Evolutionary conservation across 2,888 invertebrate species (phyloP).

Genomic region (Perizoma affinitatum): DNA sequence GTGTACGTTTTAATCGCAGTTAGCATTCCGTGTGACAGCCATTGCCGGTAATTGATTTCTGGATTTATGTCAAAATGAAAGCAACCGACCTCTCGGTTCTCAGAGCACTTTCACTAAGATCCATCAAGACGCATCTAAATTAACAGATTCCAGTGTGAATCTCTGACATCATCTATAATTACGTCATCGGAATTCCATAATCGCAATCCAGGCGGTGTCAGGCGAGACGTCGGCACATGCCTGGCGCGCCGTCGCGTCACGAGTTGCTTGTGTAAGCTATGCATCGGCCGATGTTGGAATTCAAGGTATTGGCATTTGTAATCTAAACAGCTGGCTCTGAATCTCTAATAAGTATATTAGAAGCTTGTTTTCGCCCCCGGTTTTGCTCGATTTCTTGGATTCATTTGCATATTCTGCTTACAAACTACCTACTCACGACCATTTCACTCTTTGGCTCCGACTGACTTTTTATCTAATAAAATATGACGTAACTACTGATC

Average conservation of each 20-base stretch:
- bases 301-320: slow-evolving; percentile 18
- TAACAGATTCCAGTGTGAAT: slow-evolving; percentile 27
- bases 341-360: no score
- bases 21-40: no score
- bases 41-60: no score
- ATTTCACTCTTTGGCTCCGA: no score
- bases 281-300: slow-evolving; percentile 25
- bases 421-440: no score
- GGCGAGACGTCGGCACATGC: slow-evolving; percentile 21
- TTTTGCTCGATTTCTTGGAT: no score
- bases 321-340: not conserved
- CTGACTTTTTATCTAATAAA: no score
- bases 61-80: no score
- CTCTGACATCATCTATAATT: slow-evolving; percentile 32
- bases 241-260: slow-evolving; percentile 27
- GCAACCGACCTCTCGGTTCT: not conserved
- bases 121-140: slow-evolving; percentile 11
- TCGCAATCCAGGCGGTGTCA: slow-evolving; percentile 18
- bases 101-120: not conserved
- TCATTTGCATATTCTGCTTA: no score
- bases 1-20: no score
- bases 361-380: no score
- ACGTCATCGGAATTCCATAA: slow-evolving; percentile 32
- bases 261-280: slow-evolving; percentile 33
- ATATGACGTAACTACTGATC: no score